These are phyloP conservation scores for Chironomus tentans DNA, from an alignment of 2,888 invertebrate species.

Conservation along the genomic window DNA sequence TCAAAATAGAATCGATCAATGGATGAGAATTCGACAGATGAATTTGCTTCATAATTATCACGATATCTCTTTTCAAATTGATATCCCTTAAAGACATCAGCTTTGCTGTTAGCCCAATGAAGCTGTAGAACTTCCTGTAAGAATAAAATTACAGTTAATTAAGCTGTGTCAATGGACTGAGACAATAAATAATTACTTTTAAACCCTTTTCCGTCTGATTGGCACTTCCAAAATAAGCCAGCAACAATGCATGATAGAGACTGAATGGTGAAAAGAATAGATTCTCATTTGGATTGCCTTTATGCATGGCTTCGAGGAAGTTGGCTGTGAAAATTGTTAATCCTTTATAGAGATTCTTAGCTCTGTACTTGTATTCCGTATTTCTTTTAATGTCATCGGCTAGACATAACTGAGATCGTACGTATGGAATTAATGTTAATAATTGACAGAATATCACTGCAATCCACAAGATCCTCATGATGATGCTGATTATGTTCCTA, in stretches of 20 bases:
- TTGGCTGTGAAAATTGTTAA: constrained; percentile 61
- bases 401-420: neutral
- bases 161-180: constrained; percentile 31
- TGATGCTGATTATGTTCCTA: no score
- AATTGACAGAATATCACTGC: neutral
- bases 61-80: constrained; percentile 58
- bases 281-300: constrained; percentile 58
- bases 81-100: constrained; percentile 63
- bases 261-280: constrained; percentile 84
- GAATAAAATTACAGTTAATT: neutral
- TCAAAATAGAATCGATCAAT: constrained; percentile 70
- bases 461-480: no score
- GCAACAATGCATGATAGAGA: constrained; percentile 65
- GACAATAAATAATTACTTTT: constrained; percentile 40
- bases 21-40: constrained; percentile 60
- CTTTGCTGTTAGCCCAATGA: constrained; percentile 49
- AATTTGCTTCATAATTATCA: constrained; percentile 45
- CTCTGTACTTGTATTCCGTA: constrained; percentile 1
- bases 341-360: constrained; percentile 45
- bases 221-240: constrained; percentile 69
- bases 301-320: constrained; percentile 57
- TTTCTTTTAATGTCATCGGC: constrained; percentile 8
- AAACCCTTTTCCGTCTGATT: constrained; percentile 59
- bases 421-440: neutral
- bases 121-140: constrained; percentile 33